A percentile compares a stretch with the other conserved stretches of the same genome.
phyloP scores from a whole-genome alignment of 1,140 invertebrate genomes.

The Gonatopus flavifemur region DNA sequence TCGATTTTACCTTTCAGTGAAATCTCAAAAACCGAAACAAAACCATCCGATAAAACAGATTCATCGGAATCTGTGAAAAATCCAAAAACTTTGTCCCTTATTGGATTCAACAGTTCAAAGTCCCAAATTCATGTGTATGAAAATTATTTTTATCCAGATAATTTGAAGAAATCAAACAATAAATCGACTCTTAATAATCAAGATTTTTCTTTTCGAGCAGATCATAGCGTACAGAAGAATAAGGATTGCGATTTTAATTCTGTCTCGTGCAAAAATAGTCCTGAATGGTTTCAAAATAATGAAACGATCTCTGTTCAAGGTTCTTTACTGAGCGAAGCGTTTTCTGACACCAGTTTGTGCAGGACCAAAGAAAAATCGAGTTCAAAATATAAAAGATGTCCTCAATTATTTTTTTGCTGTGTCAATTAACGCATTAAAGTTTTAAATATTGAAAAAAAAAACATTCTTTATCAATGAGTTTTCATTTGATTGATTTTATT shows the following conservation, averaged over 20 bases:
- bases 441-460: too few species aligned
- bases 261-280: slow-evolving; percentile 16
- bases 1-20: slow-evolving; percentile 10
- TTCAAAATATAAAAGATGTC: slow-evolving; percentile 12
- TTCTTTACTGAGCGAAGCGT: slow-evolving; percentile 22
- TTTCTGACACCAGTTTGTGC: slow-evolving; percentile 12
- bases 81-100: neutral
- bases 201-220: too few species aligned
- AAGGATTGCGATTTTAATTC: slow-evolving; percentile 2
- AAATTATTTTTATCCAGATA: slow-evolving; percentile 3
- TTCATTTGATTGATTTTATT: too few species aligned
- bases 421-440: too few species aligned
- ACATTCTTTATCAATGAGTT: too few species aligned
- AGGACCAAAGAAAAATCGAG: slow-evolving; percentile 7
- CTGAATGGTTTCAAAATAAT: slow-evolving; percentile 17
- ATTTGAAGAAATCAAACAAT: neutral
- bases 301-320: slow-evolving; percentile 24
- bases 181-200: neutral
- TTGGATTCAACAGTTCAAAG: neutral
- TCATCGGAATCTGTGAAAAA: neutral
- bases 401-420: slow-evolving; percentile 18
- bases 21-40: neutral
- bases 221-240: neutral
- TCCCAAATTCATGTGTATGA: slow-evolving; percentile 3
- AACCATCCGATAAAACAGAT: neutral